These are phyloP conservation scores for Elgaria multicarinata DNA, from an alignment of 2,113 vertebrate species.

Conservation along the genomic window DNA sequence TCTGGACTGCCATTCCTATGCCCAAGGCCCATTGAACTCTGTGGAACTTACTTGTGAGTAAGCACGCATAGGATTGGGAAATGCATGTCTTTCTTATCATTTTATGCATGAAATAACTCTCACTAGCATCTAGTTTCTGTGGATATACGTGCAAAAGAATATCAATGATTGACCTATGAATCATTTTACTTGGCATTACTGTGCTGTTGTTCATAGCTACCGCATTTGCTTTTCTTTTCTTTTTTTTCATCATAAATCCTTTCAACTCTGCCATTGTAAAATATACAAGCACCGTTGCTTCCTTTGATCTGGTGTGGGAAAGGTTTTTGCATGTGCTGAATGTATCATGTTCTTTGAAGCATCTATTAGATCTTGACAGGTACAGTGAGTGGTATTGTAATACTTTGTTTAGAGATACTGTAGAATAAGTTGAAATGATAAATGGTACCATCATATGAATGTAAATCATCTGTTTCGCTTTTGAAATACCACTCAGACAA, in stretches of 20 bases:
- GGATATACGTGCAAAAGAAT: not conserved
- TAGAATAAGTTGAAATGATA: constrained; percentile 26
- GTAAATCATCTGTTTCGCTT: constrained; percentile 4
- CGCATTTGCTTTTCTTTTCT: not conserved
- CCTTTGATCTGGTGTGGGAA: constrained; percentile 44
- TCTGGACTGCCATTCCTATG: not conserved
- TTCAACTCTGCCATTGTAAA: constrained; percentile 2
- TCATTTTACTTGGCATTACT: not conserved
- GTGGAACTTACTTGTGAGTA: not conserved
- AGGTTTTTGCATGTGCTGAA: constrained; percentile 28
- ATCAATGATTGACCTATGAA: not conserved
- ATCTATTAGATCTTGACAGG: constrained; percentile 35
- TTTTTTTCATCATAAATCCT: constrained; percentile 1
- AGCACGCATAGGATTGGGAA: not conserved
- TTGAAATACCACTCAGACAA: constrained; percentile 4
- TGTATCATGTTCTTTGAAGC: constrained; percentile 26
- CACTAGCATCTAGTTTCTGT: not conserved
- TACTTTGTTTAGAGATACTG: constrained; percentile 26
- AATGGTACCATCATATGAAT: constrained; percentile 24
- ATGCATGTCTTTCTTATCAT: not conserved
- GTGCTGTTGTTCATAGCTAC: not conserved
- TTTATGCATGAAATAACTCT: not conserved
- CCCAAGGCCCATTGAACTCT: not conserved
- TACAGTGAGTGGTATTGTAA: constrained; percentile 34
- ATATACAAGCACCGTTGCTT: not conserved